phyloP scores from a whole-genome alignment of 2,797 vertebrate species.

The Poecilia gillii region DNA sequence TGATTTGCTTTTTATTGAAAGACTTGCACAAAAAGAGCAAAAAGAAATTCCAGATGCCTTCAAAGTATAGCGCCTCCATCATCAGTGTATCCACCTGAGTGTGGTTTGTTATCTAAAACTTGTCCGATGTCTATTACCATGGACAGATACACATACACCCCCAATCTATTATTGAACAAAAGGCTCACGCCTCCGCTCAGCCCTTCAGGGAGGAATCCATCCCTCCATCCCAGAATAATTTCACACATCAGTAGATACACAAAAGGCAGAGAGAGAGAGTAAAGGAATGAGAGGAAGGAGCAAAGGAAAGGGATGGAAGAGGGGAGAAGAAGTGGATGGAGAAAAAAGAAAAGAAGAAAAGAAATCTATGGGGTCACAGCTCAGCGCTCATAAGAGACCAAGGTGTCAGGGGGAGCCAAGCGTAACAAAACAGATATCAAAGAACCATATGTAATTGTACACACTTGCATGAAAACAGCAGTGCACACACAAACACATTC shows the following conservation, averaged over 20 bases:
- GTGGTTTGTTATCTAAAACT: slow-evolving; percentile 77
- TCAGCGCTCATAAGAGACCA: slow-evolving; percentile 68
- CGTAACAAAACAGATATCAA: slow-evolving; percentile 74
- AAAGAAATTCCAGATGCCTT: slow-evolving; percentile 49
- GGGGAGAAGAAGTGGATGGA: slow-evolving; percentile 45
- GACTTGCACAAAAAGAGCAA: slow-evolving; percentile 39
- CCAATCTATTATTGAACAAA: slow-evolving; percentile 83
- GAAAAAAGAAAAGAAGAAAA: slow-evolving; percentile 17
- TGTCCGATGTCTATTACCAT: slow-evolving; percentile 79
- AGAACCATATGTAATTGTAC: slow-evolving; percentile 59
- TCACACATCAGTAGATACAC: slow-evolving; percentile 83
- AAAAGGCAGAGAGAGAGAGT: slow-evolving; percentile 65
- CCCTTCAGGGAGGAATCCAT: slow-evolving; percentile 80
- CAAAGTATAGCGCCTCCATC: slow-evolving; percentile 54
- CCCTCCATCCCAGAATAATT: slow-evolving; percentile 86
- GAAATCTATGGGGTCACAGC: slow-evolving; percentile 73
- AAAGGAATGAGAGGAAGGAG: slow-evolving; percentile 34
- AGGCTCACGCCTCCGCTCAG: slow-evolving; percentile 78
- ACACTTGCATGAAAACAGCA: slow-evolving; percentile 35
- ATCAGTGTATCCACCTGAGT: slow-evolving; percentile 71
- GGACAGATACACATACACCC: slow-evolving; percentile 79
- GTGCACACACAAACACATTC: slow-evolving; percentile 9
- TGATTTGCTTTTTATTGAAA: slow-evolving; percentile 29
- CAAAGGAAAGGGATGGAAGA: slow-evolving; percentile 9
- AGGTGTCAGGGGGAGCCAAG: slow-evolving; percentile 67